Evolutionary conservation across 2,888 invertebrate genomes (phyloP).

Genomic region (Sarcophaga carnaria): DNA sequence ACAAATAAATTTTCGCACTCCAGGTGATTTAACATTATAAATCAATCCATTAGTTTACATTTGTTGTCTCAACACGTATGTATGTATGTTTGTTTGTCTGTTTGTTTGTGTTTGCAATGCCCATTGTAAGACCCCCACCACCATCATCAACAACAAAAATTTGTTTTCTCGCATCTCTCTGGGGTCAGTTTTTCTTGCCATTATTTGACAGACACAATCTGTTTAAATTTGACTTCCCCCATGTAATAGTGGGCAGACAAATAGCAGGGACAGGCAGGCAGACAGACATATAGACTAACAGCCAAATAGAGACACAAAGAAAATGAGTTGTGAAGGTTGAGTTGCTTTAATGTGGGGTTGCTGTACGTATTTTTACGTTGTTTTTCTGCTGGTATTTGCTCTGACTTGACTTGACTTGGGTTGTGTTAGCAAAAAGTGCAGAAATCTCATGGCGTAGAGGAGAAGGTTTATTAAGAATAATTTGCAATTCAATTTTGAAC

Average conservation of each 20-base stretch:
- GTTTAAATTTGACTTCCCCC: slow-evolving; percentile 53
- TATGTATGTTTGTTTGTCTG: slow-evolving; percentile 20
- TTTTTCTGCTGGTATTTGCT: too few species aligned
- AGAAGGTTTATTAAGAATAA: neutral
- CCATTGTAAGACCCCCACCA: too few species aligned
- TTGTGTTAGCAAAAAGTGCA: neutral
- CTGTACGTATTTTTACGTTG: too few species aligned
- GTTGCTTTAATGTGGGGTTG: too few species aligned
- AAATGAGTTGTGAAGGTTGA: too few species aligned
- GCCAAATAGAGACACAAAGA: neutral
- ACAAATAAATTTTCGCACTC: slow-evolving; percentile 81
- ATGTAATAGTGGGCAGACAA: neutral
- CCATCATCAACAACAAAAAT: too few species aligned
- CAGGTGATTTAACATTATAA: slow-evolving; percentile 79
- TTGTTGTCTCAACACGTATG: slow-evolving; percentile 57
- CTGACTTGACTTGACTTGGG: neutral
- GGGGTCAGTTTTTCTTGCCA: slow-evolving; percentile 30
- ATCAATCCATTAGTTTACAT: slow-evolving; percentile 80
- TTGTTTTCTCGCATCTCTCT: slow-evolving; percentile 4
- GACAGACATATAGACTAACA: neutral
- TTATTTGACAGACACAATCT: slow-evolving; percentile 49
- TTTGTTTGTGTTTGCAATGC: neutral
- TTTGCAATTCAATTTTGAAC: slow-evolving; percentile 25
- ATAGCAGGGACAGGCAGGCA: neutral
- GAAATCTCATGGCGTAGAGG: too few species aligned